phyloP scores from a whole-genome alignment of 2,797 vertebrate genomes.

The Knipowitschia caucasica region DNA sequence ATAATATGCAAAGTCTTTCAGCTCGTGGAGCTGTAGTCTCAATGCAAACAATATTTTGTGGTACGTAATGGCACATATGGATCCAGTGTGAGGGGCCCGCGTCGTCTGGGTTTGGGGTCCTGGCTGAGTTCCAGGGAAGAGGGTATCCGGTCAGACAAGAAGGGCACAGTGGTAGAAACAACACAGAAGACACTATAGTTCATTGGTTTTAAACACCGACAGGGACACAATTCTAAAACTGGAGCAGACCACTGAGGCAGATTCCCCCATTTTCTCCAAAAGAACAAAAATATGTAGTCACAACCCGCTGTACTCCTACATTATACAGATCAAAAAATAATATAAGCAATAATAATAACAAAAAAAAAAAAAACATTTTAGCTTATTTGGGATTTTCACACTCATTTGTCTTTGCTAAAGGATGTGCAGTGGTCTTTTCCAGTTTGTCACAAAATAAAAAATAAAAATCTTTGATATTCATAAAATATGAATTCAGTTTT shows the following conservation, averaged over 20 bases:
- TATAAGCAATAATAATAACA: constrained; percentile 1
- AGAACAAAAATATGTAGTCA: constrained; percentile 18
- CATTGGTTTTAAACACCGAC: constrained; percentile 36
- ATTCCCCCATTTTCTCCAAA: constrained; percentile 13
- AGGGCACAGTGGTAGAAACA: constrained; percentile 47
- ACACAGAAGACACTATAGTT: constrained; percentile 47
- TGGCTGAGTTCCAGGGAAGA: too few species aligned
- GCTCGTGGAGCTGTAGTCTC: constrained; percentile 29
- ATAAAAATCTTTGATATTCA: constrained; percentile 7
- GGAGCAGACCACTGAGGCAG: constrained; percentile 64
- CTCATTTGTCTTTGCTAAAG: constrained; percentile 41
- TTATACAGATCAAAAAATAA: constrained; percentile 32
- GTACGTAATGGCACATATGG: constrained; percentile 76
- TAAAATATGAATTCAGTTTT: background rate
- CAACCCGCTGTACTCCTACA: constrained; percentile 1
- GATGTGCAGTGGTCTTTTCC: constrained; percentile 74
- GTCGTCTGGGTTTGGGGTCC: constrained; percentile 33
- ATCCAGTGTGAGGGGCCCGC: constrained; percentile 76
- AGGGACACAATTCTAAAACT: constrained; percentile 53
- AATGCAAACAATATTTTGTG: constrained; percentile 45
- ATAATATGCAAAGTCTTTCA: constrained; percentile 55
- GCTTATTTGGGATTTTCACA: constrained; percentile 59
- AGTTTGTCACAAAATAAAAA: constrained; percentile 60
- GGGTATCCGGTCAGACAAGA: constrained; percentile 38
- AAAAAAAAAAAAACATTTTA: constrained; percentile 23